Base-by-base conservation (phyloP, 37 sponge, comb jelly and placozoan species). In the Ianthella basta region DNA sequence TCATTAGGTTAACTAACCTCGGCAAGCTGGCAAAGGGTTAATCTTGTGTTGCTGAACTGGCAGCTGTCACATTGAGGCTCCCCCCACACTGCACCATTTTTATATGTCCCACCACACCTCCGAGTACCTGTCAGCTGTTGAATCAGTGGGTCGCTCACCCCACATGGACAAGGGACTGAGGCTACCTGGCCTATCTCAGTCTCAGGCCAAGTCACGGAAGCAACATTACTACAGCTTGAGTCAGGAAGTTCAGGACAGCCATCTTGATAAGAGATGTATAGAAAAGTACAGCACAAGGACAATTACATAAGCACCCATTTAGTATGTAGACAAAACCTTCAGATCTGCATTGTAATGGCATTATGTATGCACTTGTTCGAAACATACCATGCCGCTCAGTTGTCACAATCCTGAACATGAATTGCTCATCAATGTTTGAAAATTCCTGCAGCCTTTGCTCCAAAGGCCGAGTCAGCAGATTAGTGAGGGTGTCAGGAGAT, bases 31-130 rank as follows among this genome's bases (percentile, higher is more conserved):
- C 88, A 88, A 15, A 88, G 61, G 3, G n/a, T 27, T 60, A 80
- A 44, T 4, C 80, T 78, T 4, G 56, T 34, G 25, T 54, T 54
- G 37, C 41, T 59, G 44, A 90, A 86, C 23, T 90, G 34, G 60
- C 90, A 90, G 13, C 50, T 23, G 29, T 56, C 34, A 5, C 19
- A 29, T 6, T 65, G 24, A 36, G 86, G 73, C 1, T 60, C 34
- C 27, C 24, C 19, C 90, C 90, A 90, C 57, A 41, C 20, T 44
- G 56, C 86, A 55, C 86, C 83, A 77, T 27, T 23, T 3, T 24
- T n/a, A 59, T 84, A 90, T 35, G 82, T 38, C 27, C 90, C 90
- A 19, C 63, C 82, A 82, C 90, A 90, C 54, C 4, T 29, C 24
- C 90, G 59, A 14, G 82, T 75, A 21, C 86, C 90, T 33, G 13